Evolutionary conservation across 2,113 vertebrate species (phyloP).

Genomic region (Acanthochromis polyacanthus): DNA sequence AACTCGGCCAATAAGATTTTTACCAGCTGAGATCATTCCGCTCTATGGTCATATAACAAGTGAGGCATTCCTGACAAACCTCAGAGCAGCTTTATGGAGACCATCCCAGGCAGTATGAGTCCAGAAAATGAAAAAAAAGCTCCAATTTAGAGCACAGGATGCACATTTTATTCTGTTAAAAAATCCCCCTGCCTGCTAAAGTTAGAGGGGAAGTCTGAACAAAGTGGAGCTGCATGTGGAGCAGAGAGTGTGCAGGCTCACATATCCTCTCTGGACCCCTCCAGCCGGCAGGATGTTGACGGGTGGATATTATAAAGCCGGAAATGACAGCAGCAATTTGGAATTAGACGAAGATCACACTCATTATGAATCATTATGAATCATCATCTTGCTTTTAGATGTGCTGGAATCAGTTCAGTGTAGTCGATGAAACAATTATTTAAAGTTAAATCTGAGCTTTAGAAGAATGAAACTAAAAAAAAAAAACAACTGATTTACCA

Average conservation of each 20-base stretch:
- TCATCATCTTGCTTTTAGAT: background rate
- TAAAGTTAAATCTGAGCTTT: background rate
- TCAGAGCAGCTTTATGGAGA: conserved; percentile 62
- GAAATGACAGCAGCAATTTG: conserved; percentile 67
- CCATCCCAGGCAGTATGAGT: conserved; percentile 29
- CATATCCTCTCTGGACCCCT: conserved; percentile 65
- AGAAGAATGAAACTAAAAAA: background rate
- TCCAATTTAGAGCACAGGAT: conserved; percentile 57
- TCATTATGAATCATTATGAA: conserved; percentile 40
- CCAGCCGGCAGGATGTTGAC: conserved; percentile 73
- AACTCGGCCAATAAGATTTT: conserved; percentile 68
- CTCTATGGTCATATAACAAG: conserved; percentile 59
- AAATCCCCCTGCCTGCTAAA: conserved; percentile 37
- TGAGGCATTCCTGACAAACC: conserved; percentile 64
- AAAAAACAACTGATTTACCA: background rate
- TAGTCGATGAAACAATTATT: background rate
- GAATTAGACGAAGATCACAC: conserved; percentile 43
- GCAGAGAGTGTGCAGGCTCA: conserved; percentile 41
- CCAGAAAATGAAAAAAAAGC: conserved; percentile 40
- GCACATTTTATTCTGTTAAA: conserved; percentile 51
- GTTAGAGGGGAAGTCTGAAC: conserved; percentile 67
- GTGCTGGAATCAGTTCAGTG: no score
- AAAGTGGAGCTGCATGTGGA: conserved; percentile 57
- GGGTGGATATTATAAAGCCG: conserved; percentile 55
- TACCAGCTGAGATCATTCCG: conserved; percentile 74